Evolutionary conservation across 2,113 vertebrate genomes (phyloP).

Genomic region (Ivindomyrus marchei): DNA sequence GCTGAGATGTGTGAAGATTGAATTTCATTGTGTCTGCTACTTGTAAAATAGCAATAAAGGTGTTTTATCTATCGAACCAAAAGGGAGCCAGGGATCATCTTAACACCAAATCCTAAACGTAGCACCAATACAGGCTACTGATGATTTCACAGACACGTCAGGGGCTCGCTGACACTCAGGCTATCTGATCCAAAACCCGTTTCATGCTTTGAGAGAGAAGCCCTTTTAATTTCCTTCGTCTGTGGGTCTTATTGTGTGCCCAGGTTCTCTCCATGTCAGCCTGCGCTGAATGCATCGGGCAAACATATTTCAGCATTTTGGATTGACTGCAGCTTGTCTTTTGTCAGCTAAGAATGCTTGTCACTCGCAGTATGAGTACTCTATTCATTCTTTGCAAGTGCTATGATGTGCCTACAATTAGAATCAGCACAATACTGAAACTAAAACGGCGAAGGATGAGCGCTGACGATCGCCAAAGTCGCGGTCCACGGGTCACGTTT

Average conservation of each 20-base stretch:
- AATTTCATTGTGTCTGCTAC: neutral
- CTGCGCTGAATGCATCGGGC: neutral
- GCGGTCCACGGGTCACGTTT: neutral
- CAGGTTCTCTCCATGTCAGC: neutral
- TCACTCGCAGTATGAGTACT: conserved; percentile 15
- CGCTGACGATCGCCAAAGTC: neutral
- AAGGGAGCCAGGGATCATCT: neutral
- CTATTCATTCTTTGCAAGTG: conserved; percentile 3
- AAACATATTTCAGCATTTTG: neutral
- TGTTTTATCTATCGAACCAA: neutral
- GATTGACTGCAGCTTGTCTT: conserved; percentile 15
- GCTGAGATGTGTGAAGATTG: neutral
- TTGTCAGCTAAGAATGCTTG: conserved; percentile 20
- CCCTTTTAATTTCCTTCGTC: neutral
- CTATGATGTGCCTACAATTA: neutral
- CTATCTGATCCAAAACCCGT: neutral
- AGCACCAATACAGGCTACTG: neutral
- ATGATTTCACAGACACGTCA: neutral
- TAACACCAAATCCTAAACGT: neutral
- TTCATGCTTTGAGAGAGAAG: neutral
- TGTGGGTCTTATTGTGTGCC: neutral
- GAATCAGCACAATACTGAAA: neutral
- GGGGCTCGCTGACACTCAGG: neutral
- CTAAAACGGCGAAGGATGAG: neutral
- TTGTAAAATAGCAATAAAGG: neutral